phyloP scores from a whole-genome alignment of 2,888 invertebrate genomes.

The Matsumyia berberina region DNA sequence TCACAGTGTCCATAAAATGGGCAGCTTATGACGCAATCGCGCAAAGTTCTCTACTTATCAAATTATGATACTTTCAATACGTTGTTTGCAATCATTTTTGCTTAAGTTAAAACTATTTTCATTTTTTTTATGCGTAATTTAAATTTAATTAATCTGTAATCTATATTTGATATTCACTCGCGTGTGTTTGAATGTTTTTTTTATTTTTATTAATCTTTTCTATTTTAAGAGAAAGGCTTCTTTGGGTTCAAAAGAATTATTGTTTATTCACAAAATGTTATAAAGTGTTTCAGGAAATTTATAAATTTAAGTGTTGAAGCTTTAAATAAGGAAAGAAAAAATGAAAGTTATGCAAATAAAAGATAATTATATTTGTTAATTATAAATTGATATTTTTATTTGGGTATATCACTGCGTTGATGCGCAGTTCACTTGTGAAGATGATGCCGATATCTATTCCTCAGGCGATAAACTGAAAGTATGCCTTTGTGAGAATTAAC shows the following conservation, averaged over 20 bases:
- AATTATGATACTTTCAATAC: not conserved
- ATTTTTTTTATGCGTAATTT: slow-evolving; percentile 53
- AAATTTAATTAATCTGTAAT: slow-evolving; percentile 57
- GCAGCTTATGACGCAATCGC: slow-evolving; percentile 56
- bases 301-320: slow-evolving; percentile 58
- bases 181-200: slow-evolving; percentile 50
- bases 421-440: no score
- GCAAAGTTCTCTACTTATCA: slow-evolving; percentile 68
- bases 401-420: not conserved
- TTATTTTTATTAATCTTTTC: slow-evolving; percentile 11
- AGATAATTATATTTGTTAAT: slow-evolving; percentile 62
- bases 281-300: slow-evolving; percentile 36
- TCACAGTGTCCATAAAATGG: slow-evolving; percentile 33
- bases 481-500: no score
- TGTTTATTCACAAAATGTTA: slow-evolving; percentile 20
- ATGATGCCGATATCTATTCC: no score
- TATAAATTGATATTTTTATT: slow-evolving; percentile 2
- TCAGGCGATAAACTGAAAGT: no score
- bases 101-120: slow-evolving; percentile 16
- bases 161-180: slow-evolving; percentile 34
- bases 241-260: slow-evolving; percentile 25
- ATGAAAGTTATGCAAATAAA: slow-evolving; percentile 61
- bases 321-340: slow-evolving; percentile 24
- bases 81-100: slow-evolving; percentile 5
- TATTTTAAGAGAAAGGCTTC: not conserved